A percentile compares a stretch with the other conserved stretches of the same genome.
These are phyloP conservation scores for Fulica atra DNA, from an alignment of 2,113 vertebrate species.

Conservation along the genomic window DNA sequence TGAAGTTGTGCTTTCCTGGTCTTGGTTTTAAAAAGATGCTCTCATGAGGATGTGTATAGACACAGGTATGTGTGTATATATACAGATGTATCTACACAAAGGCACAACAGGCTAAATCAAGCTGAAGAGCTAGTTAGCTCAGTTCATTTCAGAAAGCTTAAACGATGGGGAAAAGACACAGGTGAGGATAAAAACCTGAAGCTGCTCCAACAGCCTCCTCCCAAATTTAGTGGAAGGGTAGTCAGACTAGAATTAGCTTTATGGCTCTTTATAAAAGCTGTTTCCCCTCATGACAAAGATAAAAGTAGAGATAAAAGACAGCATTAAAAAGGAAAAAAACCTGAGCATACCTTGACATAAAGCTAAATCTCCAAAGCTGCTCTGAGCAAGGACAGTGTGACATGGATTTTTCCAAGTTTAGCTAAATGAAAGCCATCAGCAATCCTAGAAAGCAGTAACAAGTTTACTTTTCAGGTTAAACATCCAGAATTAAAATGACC, in stretches of 20 bases:
- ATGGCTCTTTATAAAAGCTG: neutral
- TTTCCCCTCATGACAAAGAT: neutral
- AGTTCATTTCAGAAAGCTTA: neutral
- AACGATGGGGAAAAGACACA: neutral
- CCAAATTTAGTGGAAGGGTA: neutral
- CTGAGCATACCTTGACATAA: neutral
- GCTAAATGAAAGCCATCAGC: neutral
- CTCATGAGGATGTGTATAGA: neutral
- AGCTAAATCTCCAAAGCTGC: neutral
- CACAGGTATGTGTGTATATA: accelerated
- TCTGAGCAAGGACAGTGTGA: neutral
- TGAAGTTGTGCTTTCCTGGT: neutral
- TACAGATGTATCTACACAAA: neutral
- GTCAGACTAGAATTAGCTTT: neutral
- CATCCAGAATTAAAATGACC: neutral
- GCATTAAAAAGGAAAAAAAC: neutral
- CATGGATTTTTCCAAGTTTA: neutral
- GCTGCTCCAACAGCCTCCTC: neutral
- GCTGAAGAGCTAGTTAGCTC: neutral
- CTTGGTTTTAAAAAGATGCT: neutral
- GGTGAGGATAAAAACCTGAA: neutral
- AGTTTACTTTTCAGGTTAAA: neutral
- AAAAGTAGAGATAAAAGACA: neutral
- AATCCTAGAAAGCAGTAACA: neutral
- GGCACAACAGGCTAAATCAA: neutral